These are phyloP conservation scores for Pantherophis alleghaniensis DNA, from an alignment of 2,797 vertebrate species.

Conservation along the genomic window DNA sequence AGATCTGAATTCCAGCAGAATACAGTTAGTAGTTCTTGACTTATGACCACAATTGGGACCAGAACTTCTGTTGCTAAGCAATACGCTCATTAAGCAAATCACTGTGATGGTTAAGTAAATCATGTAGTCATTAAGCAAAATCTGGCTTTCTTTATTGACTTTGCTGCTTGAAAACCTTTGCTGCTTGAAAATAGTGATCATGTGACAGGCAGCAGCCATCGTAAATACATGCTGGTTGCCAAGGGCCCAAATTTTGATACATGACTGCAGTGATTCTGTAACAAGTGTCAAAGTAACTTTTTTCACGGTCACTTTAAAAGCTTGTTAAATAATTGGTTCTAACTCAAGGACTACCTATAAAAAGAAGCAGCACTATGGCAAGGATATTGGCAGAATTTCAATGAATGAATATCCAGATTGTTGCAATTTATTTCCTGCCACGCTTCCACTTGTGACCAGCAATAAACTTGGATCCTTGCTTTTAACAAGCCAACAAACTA, in stretches of 20 bases:
- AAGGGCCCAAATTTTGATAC: neutral
- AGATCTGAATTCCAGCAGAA: neutral
- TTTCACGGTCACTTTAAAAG: neutral
- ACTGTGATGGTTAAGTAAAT: neutral
- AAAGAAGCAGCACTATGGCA: neutral
- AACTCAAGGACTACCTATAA: neutral
- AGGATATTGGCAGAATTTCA: neutral
- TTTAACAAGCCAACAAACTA: neutral
- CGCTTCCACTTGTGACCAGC: neutral
- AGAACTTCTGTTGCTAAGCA: neutral
- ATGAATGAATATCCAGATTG: neutral
- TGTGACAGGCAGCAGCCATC: neutral
- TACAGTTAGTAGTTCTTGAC: neutral
- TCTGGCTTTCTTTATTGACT: neutral
- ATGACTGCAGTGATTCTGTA: neutral
- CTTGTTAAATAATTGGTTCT: neutral
- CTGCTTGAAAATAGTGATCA: neutral
- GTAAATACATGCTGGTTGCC: neutral
- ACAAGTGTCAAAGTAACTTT: neutral
- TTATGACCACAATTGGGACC: neutral
- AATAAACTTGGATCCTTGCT: neutral
- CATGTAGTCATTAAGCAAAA: neutral
- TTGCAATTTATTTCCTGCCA: neutral
- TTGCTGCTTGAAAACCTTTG: neutral
- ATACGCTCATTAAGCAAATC: neutral